Percentiles rank a stretch among this genome's conserved stretches.
Evolutionary conservation across 2,888 invertebrate genomes (phyloP).

Genomic region (Diogma glabrata): DNA sequence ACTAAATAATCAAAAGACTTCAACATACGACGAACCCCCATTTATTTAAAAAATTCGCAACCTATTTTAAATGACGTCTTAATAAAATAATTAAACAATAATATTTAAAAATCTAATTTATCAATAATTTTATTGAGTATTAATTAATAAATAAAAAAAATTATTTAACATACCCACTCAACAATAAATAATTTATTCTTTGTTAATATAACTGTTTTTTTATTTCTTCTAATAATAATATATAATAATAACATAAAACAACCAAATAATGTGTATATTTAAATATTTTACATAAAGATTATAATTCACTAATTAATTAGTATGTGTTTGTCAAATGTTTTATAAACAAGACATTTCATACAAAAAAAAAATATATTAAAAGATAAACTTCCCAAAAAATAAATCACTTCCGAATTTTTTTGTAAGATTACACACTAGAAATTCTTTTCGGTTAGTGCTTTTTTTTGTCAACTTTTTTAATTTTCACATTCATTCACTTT

Average conservation of each 20-base stretch:
- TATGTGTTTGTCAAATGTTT: constrained; percentile 38
- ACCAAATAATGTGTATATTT: constrained; percentile 16
- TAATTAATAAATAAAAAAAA: constrained; percentile 5
- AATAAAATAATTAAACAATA: too few species aligned
- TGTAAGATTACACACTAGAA: background rate
- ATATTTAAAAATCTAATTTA: too few species aligned
- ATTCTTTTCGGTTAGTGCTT: constrained; percentile 1
- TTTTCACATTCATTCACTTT: too few species aligned
- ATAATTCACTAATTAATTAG: constrained; percentile 34
- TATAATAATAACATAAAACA: constrained; percentile 12
- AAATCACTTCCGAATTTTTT: constrained; percentile 4
- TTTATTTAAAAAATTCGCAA: too few species aligned
- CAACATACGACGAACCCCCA: too few species aligned
- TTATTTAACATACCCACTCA: constrained; percentile 8
- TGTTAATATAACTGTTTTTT: too few species aligned
- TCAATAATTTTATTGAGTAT: too few species aligned
- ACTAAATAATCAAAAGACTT: too few species aligned
- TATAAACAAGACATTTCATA: constrained; percentile 18
- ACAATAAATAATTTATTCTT: too few species aligned
- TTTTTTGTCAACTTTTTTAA: background rate
- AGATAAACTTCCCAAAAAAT: constrained; percentile 8
- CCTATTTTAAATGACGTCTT: too few species aligned
- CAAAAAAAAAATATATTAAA: background rate
- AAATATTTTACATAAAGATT: constrained; percentile 33
- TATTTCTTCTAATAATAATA: background rate